Base-by-base conservation (phyloP, 1,140 invertebrate genomes). In the Melanaphis sacchari region DNA sequence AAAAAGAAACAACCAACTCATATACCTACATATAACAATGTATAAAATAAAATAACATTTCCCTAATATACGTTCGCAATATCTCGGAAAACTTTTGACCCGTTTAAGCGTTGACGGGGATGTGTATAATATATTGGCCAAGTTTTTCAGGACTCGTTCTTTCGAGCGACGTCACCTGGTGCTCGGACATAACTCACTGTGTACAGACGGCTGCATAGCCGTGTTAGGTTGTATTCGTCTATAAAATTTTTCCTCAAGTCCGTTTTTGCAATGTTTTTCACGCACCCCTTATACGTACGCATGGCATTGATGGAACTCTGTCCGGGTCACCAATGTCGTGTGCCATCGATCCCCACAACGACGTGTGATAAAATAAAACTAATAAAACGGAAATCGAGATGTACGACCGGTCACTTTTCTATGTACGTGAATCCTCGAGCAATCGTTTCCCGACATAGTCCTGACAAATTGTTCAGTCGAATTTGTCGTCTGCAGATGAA, bases 121-220 rank as follows among this genome's bases (percentile, higher is more conserved):
- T 0, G 43, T 15, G 81, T 43, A 93, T 93, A 92, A 92, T 93
- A 54, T 49, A 93, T 85, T 49, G 76, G 46, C 41, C 36, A 40
- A 93, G 66, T 93, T 76, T 84, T 85, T 92, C 36, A 38, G 88
- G 8, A 87, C 24, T 26, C 8, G 36, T 91, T 26, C 26, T 26
- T 7, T 5, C 59, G 85, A 31, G 43, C 52, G 88, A 40, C 88
- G 59, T 93, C 91, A 93, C 91, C 91, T 93, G 91, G 91, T 93
- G 91, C 91, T 84, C 81, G 91, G 81, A 93, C 66, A 93, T 93
- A 93, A 93, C 91, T 93, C 76, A 93, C 36, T 31, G 46, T 7
- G 38, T 7, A 11, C 43, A 9, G 54, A 76, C 26, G 54, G 66
- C 9, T 26, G 36, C 21, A 26, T n/a, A 46, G 21, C 18, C 90